phyloP scores from a whole-genome alignment of 1,140 invertebrate species.

The Lasioglossum albipes region DNA sequence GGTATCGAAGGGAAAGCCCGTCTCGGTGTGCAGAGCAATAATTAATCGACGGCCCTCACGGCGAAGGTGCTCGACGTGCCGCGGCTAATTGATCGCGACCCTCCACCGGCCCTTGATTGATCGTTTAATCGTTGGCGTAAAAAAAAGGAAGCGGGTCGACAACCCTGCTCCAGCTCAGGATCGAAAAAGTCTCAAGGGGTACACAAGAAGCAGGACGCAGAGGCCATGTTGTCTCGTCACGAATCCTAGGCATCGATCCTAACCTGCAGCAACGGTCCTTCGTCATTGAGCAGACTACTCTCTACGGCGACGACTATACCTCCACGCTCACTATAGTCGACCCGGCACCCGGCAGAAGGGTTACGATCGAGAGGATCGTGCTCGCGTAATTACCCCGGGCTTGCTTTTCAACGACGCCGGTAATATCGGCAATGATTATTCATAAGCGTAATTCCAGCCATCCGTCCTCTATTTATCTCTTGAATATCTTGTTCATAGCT shows the following conservation, averaged over 20 bases:
- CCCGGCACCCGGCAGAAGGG: not conserved
- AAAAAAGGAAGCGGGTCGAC: constrained; percentile 6
- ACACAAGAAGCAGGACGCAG: not conserved
- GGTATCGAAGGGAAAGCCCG: no score
- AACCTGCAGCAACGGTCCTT: not conserved
- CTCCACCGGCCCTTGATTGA: constrained; percentile 61
- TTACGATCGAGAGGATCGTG: constrained; percentile 8
- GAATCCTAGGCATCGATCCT: constrained; percentile 21
- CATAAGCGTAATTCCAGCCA: constrained; percentile 37
- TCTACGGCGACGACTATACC: no score
- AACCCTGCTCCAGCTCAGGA: not conserved
- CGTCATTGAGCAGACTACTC: no score
- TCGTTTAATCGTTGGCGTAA: constrained; percentile 61
- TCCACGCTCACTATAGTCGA: no score
- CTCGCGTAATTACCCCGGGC: constrained; percentile 32
- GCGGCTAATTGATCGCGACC: constrained; percentile 67
- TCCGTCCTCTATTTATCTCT: constrained; percentile 31
- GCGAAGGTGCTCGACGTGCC: constrained; percentile 60
- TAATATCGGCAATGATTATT: constrained; percentile 32
- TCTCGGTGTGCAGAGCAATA: no score
- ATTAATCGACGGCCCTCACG: constrained; percentile 56
- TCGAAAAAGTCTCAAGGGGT: constrained; percentile 8
- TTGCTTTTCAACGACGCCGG: constrained; percentile 30
- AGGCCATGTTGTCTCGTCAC: not conserved
- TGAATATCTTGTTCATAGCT: not conserved